Conservation (phyloP, 1,140 invertebrate genomes). For the Brachionus asplanchnoidis region DNA sequence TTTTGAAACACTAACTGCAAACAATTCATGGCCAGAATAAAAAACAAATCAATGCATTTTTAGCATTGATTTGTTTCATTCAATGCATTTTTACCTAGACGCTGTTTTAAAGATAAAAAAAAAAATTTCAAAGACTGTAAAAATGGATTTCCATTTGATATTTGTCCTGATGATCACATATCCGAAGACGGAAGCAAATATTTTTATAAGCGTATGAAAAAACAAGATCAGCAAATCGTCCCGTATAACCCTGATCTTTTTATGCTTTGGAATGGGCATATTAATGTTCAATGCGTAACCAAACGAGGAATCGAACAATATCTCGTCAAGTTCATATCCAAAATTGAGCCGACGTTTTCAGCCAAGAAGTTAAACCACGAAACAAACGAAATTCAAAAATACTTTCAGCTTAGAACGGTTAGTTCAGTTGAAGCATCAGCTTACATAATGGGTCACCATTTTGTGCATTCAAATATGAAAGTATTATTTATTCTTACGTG, state of each 20-base stretch:
- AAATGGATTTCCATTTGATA: too few relatives aligned
- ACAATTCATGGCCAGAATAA: too few relatives aligned
- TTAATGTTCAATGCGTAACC: not conserved
- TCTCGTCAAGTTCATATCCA: not conserved
- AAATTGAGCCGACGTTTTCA: not conserved
- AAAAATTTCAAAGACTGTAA: too few relatives aligned
- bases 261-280: not conserved
- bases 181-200: too few relatives aligned
- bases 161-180: too few relatives aligned
- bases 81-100: too few relatives aligned
- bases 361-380: not conserved
- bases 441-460: not conserved
- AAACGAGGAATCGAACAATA: not conserved
- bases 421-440: not conserved
- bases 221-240: not conserved
- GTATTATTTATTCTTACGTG: not conserved
- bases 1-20: too few relatives aligned
- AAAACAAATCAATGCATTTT: too few relatives aligned
- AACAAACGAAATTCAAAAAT: too few relatives aligned
- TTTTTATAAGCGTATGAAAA: too few relatives aligned
- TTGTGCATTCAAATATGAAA: conserved; percentile 3
- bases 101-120: too few relatives aligned
- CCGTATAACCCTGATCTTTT: not conserved
- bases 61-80: too few relatives aligned
- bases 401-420: not conserved